Evolutionary conservation across 2,797 vertebrate genomes (phyloP).

Genomic region (Graptemys geographica): DNA sequence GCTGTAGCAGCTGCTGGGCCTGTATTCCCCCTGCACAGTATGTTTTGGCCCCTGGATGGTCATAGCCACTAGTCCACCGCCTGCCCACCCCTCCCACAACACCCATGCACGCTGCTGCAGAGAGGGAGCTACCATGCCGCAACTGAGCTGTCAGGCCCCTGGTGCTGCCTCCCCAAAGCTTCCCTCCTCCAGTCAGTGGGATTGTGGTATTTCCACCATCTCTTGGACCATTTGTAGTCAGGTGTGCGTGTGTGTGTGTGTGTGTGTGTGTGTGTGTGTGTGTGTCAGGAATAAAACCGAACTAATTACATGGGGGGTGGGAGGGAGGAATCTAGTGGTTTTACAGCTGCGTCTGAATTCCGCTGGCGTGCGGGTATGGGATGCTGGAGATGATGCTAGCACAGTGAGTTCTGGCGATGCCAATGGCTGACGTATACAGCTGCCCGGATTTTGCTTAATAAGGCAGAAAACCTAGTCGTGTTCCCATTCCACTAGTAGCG

Average conservation of each 20-base stretch:
- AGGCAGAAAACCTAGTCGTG: not conserved
- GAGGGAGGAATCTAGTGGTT: not conserved
- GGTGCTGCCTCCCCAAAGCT: not conserved
- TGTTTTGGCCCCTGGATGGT: not conserved
- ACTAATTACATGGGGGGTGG: not conserved
- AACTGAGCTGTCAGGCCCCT: not conserved
- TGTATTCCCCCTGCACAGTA: not conserved
- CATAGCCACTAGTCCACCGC: not conserved
- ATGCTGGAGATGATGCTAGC: not conserved
- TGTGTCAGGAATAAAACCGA: not conserved
- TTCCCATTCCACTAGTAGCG: not conserved
- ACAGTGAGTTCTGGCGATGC: not conserved
- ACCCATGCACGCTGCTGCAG: not conserved
- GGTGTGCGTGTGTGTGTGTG: not conserved
- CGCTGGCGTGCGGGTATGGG: not conserved
- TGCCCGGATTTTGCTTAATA: not conserved
- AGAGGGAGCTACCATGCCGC: not conserved
- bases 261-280: not conserved
- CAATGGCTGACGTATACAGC: not conserved
- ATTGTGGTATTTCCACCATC: not conserved
- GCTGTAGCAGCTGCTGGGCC: not conserved
- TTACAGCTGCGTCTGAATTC: not conserved
- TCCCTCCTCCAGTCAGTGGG: not conserved
- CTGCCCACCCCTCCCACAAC: not conserved
- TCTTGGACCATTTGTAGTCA: not conserved